A percentile compares a stretch with the other conserved stretches of the same genome.
phyloP scores from a whole-genome alignment of 2,888 invertebrate species.

The Brachypalpus laphriformis region DNA sequence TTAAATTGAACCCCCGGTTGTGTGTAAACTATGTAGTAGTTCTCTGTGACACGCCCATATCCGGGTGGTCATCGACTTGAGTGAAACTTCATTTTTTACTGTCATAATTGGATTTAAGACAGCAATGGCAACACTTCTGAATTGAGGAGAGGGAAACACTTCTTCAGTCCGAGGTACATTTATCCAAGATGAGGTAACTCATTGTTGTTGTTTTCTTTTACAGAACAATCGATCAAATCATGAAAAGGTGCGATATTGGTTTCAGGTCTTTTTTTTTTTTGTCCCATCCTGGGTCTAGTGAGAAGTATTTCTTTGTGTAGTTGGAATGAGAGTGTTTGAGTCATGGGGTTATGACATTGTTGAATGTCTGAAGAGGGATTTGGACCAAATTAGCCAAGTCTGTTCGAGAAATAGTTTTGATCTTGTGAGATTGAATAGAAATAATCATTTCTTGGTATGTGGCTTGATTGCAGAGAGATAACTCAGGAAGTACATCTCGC shows the following conservation, averaged over 20 bases:
- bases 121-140: conserved; percentile 9
- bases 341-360: conserved; percentile 46
- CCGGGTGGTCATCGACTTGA: conserved; percentile 14
- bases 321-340: conserved; percentile 16
- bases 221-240: conserved; percentile 51
- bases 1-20: not conserved
- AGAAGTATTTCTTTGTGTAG: conserved; percentile 36
- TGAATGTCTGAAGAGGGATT: conserved; percentile 7
- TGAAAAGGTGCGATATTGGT: conserved; percentile 43
- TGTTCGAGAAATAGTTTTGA: too few species aligned
- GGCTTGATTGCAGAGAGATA: too few species aligned
- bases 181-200: conserved; percentile 8
- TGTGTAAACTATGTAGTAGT: not conserved
- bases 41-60: not conserved
- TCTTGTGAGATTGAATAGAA: too few species aligned
- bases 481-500: too few species aligned
- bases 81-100: not conserved
- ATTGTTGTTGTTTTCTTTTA: conserved; percentile 16
- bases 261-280: conserved; percentile 7
- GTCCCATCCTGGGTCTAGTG: not conserved
- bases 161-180: not conserved
- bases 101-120: conserved; percentile 5
- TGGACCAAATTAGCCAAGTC: too few species aligned
- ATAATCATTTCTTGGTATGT: too few species aligned
- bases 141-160: not conserved